Evolutionary conservation across 92 coral and sea anemone species (phyloP).

Genomic region (Hydrozoanthus gracilis): DNA sequence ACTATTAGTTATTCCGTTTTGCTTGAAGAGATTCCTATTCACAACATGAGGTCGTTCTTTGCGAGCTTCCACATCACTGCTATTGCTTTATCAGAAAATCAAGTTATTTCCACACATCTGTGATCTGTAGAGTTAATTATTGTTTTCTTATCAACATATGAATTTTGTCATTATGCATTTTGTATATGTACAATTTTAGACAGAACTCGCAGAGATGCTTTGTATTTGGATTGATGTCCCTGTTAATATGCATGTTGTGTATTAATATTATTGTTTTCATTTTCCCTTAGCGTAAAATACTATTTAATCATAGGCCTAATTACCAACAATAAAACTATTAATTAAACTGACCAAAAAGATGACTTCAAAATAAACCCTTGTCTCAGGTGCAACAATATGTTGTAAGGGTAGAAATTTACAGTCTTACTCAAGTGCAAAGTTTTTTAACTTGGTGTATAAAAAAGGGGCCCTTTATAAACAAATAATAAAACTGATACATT

Average conservation of each 20-base stretch:
- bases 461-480: background rate
- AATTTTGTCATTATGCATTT: background rate
- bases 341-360: conserved; percentile 11
- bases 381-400: background rate
- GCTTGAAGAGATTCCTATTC: background rate
- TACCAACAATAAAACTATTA: background rate
- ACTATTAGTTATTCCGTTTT: background rate
- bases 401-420: background rate
- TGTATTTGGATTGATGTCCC: background rate
- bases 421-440: background rate
- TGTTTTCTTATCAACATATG: background rate
- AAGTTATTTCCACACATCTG: conserved; percentile 21
- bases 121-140: conserved; percentile 26
- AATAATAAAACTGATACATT: too few species aligned
- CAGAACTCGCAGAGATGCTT: background rate
- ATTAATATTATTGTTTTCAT: conserved; percentile 14
- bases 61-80: background rate
- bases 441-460: background rate
- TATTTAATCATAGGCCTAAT: conserved; percentile 10
- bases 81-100: conserved; percentile 14
- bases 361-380: background rate
- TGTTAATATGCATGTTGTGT: background rate
- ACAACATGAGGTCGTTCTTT: background rate
- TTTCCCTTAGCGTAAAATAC: conserved; percentile 5
- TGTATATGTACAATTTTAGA: background rate